Evolutionary conservation across 2,888 invertebrate species (phyloP), one percentile per base, ranked within the genome.

Genomic region (Clusia tigrina): DNA sequence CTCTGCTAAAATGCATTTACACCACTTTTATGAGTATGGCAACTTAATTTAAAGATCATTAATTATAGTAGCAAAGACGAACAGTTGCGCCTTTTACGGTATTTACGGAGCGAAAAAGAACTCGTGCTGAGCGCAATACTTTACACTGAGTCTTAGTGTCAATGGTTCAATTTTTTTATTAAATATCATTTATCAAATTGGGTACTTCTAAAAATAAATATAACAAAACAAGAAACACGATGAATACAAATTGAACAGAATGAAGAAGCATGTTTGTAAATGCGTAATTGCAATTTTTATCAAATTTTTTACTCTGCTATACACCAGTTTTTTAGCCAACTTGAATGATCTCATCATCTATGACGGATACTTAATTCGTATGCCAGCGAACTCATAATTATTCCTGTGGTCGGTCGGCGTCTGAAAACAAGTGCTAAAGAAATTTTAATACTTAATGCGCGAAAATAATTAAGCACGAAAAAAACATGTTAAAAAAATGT

Each of bases 41-140:
- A 48, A 57, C 48, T 57, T 57, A 46, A 57, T 57, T 57, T 57
- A 17, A 48, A 57, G 23, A 57, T 57, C 57, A 57, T 57, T 48
- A 56, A 56, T 56, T 42, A 32, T 17, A 24, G 37, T 51, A 51
- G 51, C 12, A 12, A 32, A 32, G 6, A 9, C 32, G 12, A 12
- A 32, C 32, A 32, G 32, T 32, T 32, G 32, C 32, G 6, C 6
- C 32, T 32, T 32, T 12, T 32, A 6, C 32, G 32, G 32, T n/a
- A n/a, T n/a, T n/a, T n/a, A n/a, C n/a, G n/a, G n/a, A n/a, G n/a
- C n/a, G n/a, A n/a, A n/a, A n/a, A n/a, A n/a, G n/a, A n/a, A n/a
- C n/a, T n/a, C n/a, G n/a, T n/a, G n/a, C n/a, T 32, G 32, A 32
- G 32, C 32, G 6, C 32, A 32, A n/a, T n/a, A 32, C 32, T 32